A percentile compares a stretch with the other conserved stretches of the same genome.
Conservation (phyloP, 2,113 vertebrate genomes). For the Paraplagusia blochii region DNA sequence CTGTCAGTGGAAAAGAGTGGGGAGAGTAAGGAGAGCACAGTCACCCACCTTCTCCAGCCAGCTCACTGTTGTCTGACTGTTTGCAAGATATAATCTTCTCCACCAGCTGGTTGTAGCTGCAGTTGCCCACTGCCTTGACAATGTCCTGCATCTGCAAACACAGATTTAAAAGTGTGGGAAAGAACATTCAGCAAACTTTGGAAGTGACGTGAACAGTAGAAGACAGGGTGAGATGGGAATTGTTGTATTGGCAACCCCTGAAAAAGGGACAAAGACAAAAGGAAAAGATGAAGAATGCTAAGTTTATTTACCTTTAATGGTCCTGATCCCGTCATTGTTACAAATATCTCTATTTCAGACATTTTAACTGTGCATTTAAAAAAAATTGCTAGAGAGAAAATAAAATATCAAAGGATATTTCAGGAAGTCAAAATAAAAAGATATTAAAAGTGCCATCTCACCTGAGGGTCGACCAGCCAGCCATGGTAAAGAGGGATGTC, state of each 20-base stretch:
- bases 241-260: too few species aligned
- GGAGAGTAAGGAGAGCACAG: slow-evolving; percentile 33
- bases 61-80: slow-evolving; percentile 92
- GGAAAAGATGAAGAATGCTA: too few species aligned
- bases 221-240: too few species aligned
- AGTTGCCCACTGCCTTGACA: slow-evolving; percentile 95
- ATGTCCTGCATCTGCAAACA: slow-evolving; percentile 87
- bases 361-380: too few species aligned
- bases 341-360: too few species aligned
- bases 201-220: background rate
- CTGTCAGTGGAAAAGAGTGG: too few species aligned
- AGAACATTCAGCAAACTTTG: slow-evolving; percentile 16
- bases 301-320: too few species aligned
- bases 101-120: slow-evolving; percentile 98
- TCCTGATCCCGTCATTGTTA: too few species aligned
- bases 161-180: slow-evolving; percentile 34
- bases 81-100: slow-evolving; percentile 99
- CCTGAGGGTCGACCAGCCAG: slow-evolving; percentile 98
- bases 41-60: slow-evolving; percentile 92
- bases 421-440: too few species aligned
- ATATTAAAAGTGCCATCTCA: slow-evolving; percentile 49
- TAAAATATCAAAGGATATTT: too few species aligned
- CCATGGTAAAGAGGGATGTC: slow-evolving; percentile 98
- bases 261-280: too few species aligned
- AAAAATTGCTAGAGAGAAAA: too few species aligned